phyloP scores from a whole-genome alignment of 1,140 invertebrate species.

The Bradynema listronoti region DNA sequence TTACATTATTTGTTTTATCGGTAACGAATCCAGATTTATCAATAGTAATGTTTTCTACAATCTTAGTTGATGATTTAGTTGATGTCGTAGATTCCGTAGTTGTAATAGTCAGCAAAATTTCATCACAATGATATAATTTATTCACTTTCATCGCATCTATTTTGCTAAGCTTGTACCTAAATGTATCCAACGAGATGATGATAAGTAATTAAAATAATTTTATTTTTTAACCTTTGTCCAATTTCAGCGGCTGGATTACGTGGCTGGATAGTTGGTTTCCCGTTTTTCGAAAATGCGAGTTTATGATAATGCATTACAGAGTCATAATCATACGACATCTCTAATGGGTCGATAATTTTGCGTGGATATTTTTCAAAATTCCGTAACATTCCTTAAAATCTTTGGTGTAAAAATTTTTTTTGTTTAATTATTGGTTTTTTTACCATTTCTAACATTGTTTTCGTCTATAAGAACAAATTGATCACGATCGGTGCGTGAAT shows the following conservation, averaged over 20 bases:
- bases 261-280: conserved; percentile 54
- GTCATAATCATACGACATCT: conserved; percentile 57
- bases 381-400: conserved; percentile 49
- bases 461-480: conserved; percentile 54
- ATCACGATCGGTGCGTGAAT: conserved; percentile 54
- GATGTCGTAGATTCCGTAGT: neutral
- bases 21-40: too few species aligned
- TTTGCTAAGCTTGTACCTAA: conserved; percentile 51
- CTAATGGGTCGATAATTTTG: conserved; percentile 56
- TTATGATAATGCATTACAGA: conserved; percentile 56
- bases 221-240: conserved; percentile 44
- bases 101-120: conserved; percentile 16
- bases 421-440: neutral
- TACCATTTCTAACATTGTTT: conserved; percentile 56
- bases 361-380: conserved; percentile 58
- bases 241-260: conserved; percentile 50
- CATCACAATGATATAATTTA: conserved; percentile 43
- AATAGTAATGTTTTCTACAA: conserved; percentile 18
- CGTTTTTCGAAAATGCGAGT: conserved; percentile 54
- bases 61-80: conserved; percentile 18
- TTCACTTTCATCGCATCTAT: conserved; percentile 54
- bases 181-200: conserved; percentile 1
- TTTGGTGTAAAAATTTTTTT: conserved; percentile 4
- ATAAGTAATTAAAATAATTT: neutral
- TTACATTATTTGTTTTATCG: too few species aligned